Percentiles rank a stretch among this genome's conserved stretches.
Evolutionary conservation across 2,113 vertebrate species (phyloP).

Genomic region (Chloebia gouldiae): DNA sequence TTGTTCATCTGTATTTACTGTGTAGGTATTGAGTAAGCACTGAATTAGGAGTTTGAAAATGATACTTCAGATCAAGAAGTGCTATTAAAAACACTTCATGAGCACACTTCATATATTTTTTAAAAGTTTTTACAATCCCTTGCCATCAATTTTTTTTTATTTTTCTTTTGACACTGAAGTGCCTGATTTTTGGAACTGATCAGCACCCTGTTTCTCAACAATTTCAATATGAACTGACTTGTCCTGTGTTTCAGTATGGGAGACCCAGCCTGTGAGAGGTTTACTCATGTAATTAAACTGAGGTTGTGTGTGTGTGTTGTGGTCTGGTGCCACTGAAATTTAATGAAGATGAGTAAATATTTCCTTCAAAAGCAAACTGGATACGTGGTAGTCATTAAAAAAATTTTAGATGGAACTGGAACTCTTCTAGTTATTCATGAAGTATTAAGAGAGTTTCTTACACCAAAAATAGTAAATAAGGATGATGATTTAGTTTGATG

Average conservation of each 20-base stretch:
- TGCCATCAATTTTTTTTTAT: neutral
- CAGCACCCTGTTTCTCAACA: neutral
- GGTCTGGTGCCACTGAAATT: neutral
- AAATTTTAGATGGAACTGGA: neutral
- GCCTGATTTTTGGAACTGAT: neutral
- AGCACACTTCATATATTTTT: neutral
- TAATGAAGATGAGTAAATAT: neutral
- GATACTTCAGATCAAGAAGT: neutral
- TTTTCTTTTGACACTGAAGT: neutral
- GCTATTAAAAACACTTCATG: neutral
- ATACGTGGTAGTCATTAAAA: neutral
- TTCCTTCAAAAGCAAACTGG: neutral
- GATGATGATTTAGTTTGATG: neutral
- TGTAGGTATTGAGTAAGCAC: neutral
- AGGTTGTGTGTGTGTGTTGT: neutral
- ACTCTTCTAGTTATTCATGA: neutral
- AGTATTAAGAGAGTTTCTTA: neutral
- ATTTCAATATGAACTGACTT: neutral
- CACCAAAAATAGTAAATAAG: neutral
- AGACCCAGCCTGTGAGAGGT: neutral
- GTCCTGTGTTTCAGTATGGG: neutral
- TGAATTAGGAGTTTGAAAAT: neutral
- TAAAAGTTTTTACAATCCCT: neutral
- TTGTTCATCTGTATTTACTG: neutral
- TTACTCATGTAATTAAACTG: neutral